These are phyloP conservation scores for Bombus confusus DNA, from an alignment of 1,140 invertebrate species.

Conservation along the genomic window DNA sequence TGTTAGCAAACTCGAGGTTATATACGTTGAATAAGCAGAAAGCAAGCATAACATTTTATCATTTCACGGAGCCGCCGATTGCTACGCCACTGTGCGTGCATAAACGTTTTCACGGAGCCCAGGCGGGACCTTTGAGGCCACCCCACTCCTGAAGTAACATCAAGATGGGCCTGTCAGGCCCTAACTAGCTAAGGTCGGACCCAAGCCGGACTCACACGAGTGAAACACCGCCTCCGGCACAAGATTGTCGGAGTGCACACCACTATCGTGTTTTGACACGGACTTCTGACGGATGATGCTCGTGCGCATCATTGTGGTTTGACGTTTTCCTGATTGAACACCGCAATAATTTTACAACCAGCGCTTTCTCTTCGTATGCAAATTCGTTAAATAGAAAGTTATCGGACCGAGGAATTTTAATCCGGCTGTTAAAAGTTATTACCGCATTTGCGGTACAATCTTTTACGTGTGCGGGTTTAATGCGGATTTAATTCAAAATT, in stretches of 20 bases:
- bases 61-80: conserved; percentile 44
- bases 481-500: background rate
- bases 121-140: conserved; percentile 73
- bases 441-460: background rate
- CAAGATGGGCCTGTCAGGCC: conserved; percentile 79
- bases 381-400: background rate
- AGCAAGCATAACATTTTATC: background rate
- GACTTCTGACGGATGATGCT: conserved; percentile 68
- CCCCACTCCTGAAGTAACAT: conserved; percentile 71
- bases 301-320: conserved; percentile 56
- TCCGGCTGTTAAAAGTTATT: background rate
- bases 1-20: background rate
- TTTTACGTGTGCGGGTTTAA: background rate
- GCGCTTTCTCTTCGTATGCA: background rate
- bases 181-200: conserved; percentile 77
- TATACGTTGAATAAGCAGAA: background rate
- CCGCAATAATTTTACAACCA: conserved; percentile 60
- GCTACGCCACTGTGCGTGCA: conserved; percentile 75
- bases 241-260: conserved; percentile 59
- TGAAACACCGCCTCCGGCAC: conserved; percentile 58
- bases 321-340: conserved; percentile 66
- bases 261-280: conserved; percentile 80
- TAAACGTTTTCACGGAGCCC: conserved; percentile 78
- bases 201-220: conserved; percentile 69
- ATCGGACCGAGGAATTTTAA: background rate